Conservation (phyloP, 2,113 vertebrate genomes). For the Charadrius vociferus region DNA sequence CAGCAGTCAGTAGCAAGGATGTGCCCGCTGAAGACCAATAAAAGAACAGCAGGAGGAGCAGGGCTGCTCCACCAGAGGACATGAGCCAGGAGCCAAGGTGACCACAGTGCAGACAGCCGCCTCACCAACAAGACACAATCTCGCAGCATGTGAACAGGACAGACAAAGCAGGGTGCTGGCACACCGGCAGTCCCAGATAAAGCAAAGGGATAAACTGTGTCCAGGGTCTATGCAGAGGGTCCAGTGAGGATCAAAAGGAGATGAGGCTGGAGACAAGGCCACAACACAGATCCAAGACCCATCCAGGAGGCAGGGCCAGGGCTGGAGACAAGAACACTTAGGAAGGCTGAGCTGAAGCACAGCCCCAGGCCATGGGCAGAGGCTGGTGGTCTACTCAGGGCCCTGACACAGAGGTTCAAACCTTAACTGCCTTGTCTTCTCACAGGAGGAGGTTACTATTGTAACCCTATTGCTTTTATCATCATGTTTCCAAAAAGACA, state of each 20-base stretch:
- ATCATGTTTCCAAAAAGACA: conserved; percentile 3
- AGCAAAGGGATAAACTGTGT: neutral
- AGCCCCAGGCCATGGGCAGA: neutral
- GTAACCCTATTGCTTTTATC: conserved; percentile 17
- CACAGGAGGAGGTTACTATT: neutral
- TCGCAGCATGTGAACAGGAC: accelerated
- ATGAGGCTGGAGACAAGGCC: neutral
- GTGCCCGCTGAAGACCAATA: neutral
- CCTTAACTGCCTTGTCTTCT: neutral
- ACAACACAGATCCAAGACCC: neutral
- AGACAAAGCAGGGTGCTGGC: neutral
- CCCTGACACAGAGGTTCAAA: neutral
- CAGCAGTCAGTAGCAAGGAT: neutral
- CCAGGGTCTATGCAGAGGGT: neutral
- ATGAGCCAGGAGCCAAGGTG: accelerated
- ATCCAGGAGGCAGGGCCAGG: neutral
- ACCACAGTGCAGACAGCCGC: neutral
- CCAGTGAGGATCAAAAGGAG: neutral
- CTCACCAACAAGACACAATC: neutral
- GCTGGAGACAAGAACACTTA: neutral
- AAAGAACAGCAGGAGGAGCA: neutral
- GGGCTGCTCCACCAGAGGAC: neutral
- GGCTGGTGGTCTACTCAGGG: accelerated
- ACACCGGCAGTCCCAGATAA: neutral
- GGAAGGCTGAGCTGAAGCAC: neutral